Evolutionary conservation across 2,113 vertebrate genomes (phyloP), one percentile per base, ranked within the genome.

Genomic region (Rhipidura dahli): DNA sequence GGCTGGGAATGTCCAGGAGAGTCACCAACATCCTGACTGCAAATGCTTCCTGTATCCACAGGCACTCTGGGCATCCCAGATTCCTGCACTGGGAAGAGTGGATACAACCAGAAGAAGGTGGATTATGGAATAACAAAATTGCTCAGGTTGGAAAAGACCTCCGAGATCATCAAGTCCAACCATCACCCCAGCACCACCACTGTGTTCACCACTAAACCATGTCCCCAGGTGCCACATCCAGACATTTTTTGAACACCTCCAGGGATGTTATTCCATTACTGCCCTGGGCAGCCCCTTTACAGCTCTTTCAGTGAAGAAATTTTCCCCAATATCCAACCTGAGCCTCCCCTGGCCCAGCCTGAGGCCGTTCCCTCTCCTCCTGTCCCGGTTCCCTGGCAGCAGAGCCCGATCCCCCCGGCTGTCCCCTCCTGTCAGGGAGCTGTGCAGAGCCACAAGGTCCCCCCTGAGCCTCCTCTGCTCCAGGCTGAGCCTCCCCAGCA

Each of bases 331-430:
- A 7, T n/a, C 33, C 20, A 30, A 5, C 3, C 45, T 26, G 11
- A 10, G 0, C 53, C 24, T 60, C 0, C 4, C 9, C 39, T 60
- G 45, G 37, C 28, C 0, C 60, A 59, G 27, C 33, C 0, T 6
- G 19, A 59, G 60, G 45, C 16, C 1, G 0, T 60, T 82, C 9
- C 39, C 53, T 82, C 60, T 66, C 33, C 1, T 59, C 77, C 60
- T 59, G 45, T 39, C 60, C 27, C 19, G 66, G 22, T 24, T 65
- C 44, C 44, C 51, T 45, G 33, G 7, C 15, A 75, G 77, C 61
- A 75, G 19, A 66, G 51, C 33, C 60, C 0, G 2, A 65, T 3
- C 11, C 4, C 10, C 16, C 39, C 1, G 2, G 35, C 17, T 72
- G 31, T 2, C 20, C 57, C 15, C 44, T 65, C 68, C 51, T 51